phyloP scores from a whole-genome alignment of 2,113 vertebrate genomes.

The Labeo rohita region DNA sequence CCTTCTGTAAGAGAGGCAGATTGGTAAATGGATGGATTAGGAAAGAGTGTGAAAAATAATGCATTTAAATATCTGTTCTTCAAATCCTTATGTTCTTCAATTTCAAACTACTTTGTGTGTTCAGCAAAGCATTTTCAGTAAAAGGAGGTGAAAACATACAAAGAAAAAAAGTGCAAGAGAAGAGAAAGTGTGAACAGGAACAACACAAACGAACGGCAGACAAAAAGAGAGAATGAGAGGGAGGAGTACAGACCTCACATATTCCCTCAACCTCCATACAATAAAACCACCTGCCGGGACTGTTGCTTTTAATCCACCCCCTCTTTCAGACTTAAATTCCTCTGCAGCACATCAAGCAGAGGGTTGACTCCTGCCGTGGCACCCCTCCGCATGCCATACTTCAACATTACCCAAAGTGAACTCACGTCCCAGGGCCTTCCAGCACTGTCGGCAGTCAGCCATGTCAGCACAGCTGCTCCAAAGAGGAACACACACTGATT shows the following conservation, averaged over 20 bases:
- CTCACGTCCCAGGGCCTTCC: conserved; percentile 8
- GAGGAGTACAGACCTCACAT: conserved; percentile 51
- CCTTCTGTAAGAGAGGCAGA: not conserved
- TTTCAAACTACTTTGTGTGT: conserved; percentile 13
- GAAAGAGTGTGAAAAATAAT: not conserved
- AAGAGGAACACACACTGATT: conserved; percentile 20
- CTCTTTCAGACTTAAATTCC: conserved; percentile 71
- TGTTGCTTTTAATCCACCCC: conserved; percentile 61
- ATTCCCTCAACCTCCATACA: conserved; percentile 54
- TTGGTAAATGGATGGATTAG: not conserved
- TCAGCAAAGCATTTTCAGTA: conserved; percentile 34
- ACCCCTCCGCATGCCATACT: conserved; percentile 52
- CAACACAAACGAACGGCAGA: not conserved
- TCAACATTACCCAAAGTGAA: conserved; percentile 29
- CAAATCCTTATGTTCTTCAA: conserved; percentile 29
- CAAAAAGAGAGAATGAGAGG: not conserved
- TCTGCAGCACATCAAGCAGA: conserved; percentile 65
- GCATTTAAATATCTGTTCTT: conserved; percentile 29
- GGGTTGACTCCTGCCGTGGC: conserved; percentile 30
- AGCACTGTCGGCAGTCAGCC: conserved; percentile 28
- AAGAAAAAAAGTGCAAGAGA: not conserved
- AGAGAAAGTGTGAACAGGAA: not conserved
- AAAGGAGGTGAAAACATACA: conserved; percentile 10
- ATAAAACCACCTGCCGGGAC: conserved; percentile 64
- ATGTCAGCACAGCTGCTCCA: conserved; percentile 26